Base-by-base conservation (phyloP, 2,888 invertebrate species). In the Metellina segmentata region DNA sequence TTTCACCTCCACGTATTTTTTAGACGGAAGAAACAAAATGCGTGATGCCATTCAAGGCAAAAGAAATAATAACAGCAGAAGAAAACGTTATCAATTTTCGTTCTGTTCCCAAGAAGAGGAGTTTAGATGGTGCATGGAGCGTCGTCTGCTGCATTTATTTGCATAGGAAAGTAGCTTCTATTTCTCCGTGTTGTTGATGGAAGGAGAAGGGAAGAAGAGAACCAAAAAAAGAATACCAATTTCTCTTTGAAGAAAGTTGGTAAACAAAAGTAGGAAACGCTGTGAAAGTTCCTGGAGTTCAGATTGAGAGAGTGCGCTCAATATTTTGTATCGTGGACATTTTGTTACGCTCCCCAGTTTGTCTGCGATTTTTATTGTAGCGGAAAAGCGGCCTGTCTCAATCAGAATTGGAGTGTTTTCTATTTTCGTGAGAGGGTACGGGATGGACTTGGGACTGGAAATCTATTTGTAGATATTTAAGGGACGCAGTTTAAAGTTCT, bases 121-220 rank as follows among this genome's bases (percentile, higher is more conserved):
- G 91, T 91, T 91, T 91, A 91, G 91, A 91, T 91, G 91, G 91
- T 91, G 91, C 91, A 87, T 77, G 77, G 82, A 82, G 82, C 69
- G 87, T 87, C 91, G 91, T 87, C 91, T 87, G 91, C 87, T 87
- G 91, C 91, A 91, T 91, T 83, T 91, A 91, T 91, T 91, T 91
- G 91, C 91, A 91, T 91, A 91, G 78, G 49, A 86, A 91, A 91
- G 91, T 82, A 91, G 91, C 91, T 87, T 79, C 90, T 72, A 83
- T 82, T 89, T 71, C 81, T 77, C 69, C 53, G 20, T 49, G 53
- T 81, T 81, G 75, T 70, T 87, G 91, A 82, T 87, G 87, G 91
- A 81, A 88, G 49, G 16, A 74, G 19, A 49, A 49, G 6, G 16
- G 52, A 79, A 20, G 53, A 61, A 81, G 53, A 20, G 53, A 53